These are phyloP conservation scores for Pentalonia nigronervosa DNA, from an alignment of 1,140 invertebrate species.

Conservation along the genomic window DNA sequence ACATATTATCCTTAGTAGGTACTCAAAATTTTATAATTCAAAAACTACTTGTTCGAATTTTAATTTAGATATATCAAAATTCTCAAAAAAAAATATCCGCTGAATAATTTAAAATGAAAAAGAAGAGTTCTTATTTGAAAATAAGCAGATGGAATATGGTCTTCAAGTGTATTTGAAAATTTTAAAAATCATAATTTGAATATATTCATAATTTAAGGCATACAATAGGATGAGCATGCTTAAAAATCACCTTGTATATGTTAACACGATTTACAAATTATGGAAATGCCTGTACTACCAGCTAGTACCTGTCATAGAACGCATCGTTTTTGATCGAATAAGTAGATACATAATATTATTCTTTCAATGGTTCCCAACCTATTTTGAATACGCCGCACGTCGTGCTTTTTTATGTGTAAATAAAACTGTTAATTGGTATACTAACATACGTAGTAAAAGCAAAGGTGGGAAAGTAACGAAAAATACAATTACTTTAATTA, in stretches of 20 bases:
- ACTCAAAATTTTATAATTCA: no score
- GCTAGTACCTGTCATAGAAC: background rate
- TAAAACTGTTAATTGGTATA: background rate
- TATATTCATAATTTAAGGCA: no score
- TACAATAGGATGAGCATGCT: no score
- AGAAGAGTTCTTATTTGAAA: no score
- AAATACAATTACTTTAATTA: background rate
- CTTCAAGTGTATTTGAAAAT: no score
- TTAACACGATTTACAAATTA: background rate
- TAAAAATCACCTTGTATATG: background rate
- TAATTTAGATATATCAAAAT: no score
- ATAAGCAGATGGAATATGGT: no score
- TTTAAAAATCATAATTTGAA: no score
- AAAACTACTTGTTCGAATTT: no score
- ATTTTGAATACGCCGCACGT: background rate
- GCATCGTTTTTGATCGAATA: background rate
- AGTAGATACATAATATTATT: background rate
- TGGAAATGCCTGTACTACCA: background rate
- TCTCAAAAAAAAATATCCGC: no score
- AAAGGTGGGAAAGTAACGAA: background rate
- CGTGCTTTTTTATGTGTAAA: background rate
- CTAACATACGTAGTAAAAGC: background rate
- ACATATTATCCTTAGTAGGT: no score
- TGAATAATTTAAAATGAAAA: no score
- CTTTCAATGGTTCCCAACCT: background rate